Base-by-base conservation (phyloP, 2,113 vertebrate species). In the Neotoma lepida region DNA sequence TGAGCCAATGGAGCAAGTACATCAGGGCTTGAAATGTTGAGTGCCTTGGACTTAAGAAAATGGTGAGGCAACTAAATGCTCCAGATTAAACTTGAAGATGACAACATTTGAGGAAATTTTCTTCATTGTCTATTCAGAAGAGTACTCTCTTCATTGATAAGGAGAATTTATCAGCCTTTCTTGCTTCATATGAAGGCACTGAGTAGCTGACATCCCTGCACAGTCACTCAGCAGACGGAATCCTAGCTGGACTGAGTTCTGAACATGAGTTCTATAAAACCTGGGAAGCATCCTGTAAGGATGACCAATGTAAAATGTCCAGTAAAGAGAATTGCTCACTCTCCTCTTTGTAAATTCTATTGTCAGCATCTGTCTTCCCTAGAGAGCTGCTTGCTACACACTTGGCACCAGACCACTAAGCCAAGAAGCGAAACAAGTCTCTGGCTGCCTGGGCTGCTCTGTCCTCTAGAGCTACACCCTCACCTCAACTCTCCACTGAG, bases 171-270 rank as follows among this genome's bases (percentile, higher is more conserved):
- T 26, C 77, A 5, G 4, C 39, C 56, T 88, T 28, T 41, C 4
- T 80, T 78, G 51, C 81, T 88, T 93, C 41, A n/a, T 6, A 15
- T 91, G 56, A 92, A 86, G 81, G 22, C 89, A 93, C 93, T 64
- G 24, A 80, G 7, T 61, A 93, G 39, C 26, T 44, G 86, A 86
- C 46, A 46, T 77, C 85, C 49, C 6, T 78, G 7, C 6, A 18
- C 8, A 39, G 9, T 90, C 58, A 54, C 2, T 81, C 61, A 51
- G 61, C 81, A 81, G 58, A 7, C 64, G 4, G 9, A 77, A 63
- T 6, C 66, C 30, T 0, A 30, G 41, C 3, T 30, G n/a, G 56
- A 44, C 84, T 64, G 24, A 12, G 82, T 63, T 82, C 35, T n/a
- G 54, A 93, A 58, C 22, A 86, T n/a, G 41, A 44, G 28, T 51